phyloP scores from a whole-genome alignment of 2,888 invertebrate species.

The Leptinotarsa juncta region DNA sequence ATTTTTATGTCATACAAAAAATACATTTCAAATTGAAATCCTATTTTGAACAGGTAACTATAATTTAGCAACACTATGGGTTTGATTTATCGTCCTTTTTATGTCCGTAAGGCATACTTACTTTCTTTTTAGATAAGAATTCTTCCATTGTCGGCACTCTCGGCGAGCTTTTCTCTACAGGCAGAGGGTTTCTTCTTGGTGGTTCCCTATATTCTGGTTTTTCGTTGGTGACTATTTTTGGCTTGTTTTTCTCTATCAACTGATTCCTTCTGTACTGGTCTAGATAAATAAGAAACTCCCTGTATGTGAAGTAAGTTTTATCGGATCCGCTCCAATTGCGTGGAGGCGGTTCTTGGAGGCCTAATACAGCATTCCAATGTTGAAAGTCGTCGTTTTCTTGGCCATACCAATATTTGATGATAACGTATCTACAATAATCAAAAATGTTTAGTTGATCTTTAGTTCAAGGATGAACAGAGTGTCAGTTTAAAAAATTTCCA shows the following conservation, averaged over 20 bases:
- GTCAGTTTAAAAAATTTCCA: too few species aligned
- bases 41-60: constrained; percentile 26
- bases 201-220: constrained; percentile 23
- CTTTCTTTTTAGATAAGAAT: constrained; percentile 66
- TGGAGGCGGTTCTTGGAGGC: constrained; percentile 77
- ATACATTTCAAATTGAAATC: constrained; percentile 15
- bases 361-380: constrained; percentile 77
- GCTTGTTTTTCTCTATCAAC: constrained; percentile 60
- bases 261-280: constrained; percentile 72
- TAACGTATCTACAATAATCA: constrained; percentile 75
- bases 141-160: constrained; percentile 69
- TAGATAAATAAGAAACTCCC: constrained; percentile 75
- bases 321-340: constrained; percentile 79
- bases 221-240: constrained; percentile 13
- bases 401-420: constrained; percentile 82
- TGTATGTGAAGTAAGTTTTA: constrained; percentile 78
- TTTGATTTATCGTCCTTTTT: constrained; percentile 53
- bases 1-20: constrained; percentile 45
- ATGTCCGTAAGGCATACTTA: constrained; percentile 55
- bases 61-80: constrained; percentile 41
- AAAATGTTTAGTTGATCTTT: background rate
- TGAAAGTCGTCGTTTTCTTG: constrained; percentile 79
- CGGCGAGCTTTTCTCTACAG: constrained; percentile 65
- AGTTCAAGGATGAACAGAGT: too few species aligned
- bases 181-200: constrained; percentile 6